Evolutionary conservation across 2,888 invertebrate species (phyloP).

Genomic region (Cremastinae sp.): DNA sequence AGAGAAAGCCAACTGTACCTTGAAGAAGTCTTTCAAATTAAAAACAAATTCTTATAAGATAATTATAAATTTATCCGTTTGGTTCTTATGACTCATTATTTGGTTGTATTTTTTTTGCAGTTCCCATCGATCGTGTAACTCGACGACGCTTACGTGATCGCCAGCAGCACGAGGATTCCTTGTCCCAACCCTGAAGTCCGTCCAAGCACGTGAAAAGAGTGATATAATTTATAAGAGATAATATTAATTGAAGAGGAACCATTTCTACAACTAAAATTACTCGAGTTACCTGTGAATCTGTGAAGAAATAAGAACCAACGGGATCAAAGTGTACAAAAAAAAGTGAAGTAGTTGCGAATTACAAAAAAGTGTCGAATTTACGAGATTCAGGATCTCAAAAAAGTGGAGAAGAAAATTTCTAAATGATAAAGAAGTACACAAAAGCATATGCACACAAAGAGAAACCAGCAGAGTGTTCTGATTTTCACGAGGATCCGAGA

Average conservation of each 20-base stretch:
- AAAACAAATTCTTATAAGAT: too few species aligned
- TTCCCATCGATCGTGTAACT: too few species aligned
- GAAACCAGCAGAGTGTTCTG: constrained; percentile 63
- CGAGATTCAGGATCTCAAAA: constrained; percentile 5
- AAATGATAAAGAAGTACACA: too few species aligned
- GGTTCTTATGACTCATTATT: too few species aligned
- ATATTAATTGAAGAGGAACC: constrained; percentile 9
- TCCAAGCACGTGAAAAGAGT: neutral
- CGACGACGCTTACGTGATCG: constrained; percentile 6
- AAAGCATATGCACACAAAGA: constrained; percentile 28
- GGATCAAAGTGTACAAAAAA: constrained; percentile 60
- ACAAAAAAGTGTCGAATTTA: constrained; percentile 14
- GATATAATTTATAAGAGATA: constrained; percentile 1
- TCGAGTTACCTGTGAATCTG: constrained; percentile 57
- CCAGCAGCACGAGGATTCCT: neutral
- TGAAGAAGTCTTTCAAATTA: too few species aligned
- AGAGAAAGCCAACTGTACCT: too few species aligned
- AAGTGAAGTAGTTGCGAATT: constrained; percentile 17
- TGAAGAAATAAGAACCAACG: constrained; percentile 31
- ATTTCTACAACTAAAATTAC: constrained; percentile 44
- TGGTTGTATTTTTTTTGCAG: too few species aligned
- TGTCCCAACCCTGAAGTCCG: neutral
- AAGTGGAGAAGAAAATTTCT: constrained; percentile 21
- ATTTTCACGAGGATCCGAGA: constrained; percentile 52
- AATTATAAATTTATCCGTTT: too few species aligned